A percentile compares a stretch with the other conserved stretches of the same genome.
Evolutionary conservation across 2,888 invertebrate species (phyloP).

Genomic region (Therioaphis trifolii): DNA sequence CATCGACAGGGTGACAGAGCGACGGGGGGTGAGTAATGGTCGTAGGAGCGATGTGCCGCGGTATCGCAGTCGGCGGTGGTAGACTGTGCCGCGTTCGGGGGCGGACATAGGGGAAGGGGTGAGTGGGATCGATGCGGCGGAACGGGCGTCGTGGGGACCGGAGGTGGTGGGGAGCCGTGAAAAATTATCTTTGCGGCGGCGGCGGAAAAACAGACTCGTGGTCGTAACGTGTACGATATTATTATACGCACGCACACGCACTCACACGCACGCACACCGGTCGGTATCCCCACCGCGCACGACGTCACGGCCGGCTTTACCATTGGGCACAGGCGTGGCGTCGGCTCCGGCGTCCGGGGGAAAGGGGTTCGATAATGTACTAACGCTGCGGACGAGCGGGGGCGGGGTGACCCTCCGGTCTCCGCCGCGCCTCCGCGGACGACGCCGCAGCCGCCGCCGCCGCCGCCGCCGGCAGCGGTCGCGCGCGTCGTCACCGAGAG

Average conservation of each 20-base stretch:
- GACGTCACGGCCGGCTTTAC: conserved; percentile 60
- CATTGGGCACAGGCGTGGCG: conserved; percentile 62
- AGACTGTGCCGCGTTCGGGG: background rate
- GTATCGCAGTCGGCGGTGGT: background rate
- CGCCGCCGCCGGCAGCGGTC: conserved; percentile 34
- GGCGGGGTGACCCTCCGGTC: conserved; percentile 25
- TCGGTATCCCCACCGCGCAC: conserved; percentile 49
- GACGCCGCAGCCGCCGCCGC: background rate
- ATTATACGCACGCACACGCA: background rate
- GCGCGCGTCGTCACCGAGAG: conserved; percentile 40
- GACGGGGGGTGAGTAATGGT: no score
- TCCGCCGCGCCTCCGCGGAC: background rate
- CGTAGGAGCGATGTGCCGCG: no score
- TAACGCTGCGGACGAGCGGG: background rate
- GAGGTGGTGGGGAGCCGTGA: background rate
- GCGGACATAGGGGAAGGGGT: background rate
- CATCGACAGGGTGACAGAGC: background rate
- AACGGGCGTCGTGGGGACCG: background rate
- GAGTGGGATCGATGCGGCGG: background rate
- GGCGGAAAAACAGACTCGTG: background rate
- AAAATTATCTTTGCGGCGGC: background rate
- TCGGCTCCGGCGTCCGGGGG: conserved; percentile 27
- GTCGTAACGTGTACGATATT: background rate
- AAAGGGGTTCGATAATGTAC: conserved; percentile 61
- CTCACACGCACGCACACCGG: background rate